Evolutionary conservation across 2,888 invertebrate species (phyloP).

Genomic region (Pecten maximus): DNA sequence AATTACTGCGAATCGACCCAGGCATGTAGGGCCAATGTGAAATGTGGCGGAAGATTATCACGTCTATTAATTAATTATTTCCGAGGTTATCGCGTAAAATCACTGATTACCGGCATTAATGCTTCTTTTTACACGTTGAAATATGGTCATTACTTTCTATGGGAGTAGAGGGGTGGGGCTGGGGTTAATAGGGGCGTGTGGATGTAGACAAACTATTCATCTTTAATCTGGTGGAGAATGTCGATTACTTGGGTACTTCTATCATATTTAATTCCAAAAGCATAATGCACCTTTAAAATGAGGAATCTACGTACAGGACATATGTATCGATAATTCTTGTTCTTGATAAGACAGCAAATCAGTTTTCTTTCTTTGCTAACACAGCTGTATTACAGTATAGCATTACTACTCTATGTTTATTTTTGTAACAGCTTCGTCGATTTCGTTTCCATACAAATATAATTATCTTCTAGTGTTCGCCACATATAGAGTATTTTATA

Average conservation of each 20-base stretch:
- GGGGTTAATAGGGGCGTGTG: slow-evolving; percentile 9
- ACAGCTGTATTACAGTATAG: not conserved
- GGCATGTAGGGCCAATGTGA: not conserved
- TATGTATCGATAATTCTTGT: not conserved
- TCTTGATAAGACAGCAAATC: not conserved
- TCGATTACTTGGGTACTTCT: not conserved
- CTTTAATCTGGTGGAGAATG: not conserved
- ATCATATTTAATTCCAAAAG: not conserved
- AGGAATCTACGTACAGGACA: not conserved
- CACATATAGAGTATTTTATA: not conserved
- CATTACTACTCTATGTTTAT: not conserved
- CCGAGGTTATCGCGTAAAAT: slow-evolving; percentile 35
- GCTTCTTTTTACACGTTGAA: not conserved
- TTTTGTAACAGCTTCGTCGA: slow-evolving; percentile 8
- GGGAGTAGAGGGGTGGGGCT: not conserved
- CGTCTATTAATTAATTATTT: slow-evolving; percentile 15
- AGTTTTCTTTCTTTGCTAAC: not conserved
- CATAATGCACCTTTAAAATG: not conserved
- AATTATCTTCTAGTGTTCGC: not conserved
- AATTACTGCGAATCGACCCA: not conserved
- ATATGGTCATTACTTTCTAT: not conserved
- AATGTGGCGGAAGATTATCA: slow-evolving; percentile 19
- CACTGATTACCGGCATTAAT: not conserved
- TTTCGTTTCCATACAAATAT: not conserved
- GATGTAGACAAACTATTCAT: no score